These are phyloP conservation scores for Scomber japonicus DNA, from an alignment of 2,113 vertebrate genomes.

Conservation along the genomic window DNA sequence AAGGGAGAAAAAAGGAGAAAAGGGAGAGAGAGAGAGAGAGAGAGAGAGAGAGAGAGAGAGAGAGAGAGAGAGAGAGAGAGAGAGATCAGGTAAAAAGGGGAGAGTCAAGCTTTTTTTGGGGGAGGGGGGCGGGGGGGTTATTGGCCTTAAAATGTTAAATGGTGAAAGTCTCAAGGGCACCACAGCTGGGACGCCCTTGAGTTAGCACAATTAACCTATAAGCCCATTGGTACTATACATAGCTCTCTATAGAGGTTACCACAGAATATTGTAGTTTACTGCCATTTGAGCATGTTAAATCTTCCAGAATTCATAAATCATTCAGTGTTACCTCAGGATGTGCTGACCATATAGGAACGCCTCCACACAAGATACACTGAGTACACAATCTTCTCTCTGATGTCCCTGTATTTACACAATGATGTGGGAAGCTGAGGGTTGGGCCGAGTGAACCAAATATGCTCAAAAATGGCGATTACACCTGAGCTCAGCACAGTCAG, in stretches of 20 bases:
- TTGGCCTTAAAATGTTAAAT: constrained; percentile 45
- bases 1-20: constrained; percentile 27
- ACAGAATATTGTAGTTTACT: constrained; percentile 6
- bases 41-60: not conserved
- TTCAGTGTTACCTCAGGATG: constrained; percentile 64
- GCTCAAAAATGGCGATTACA: not conserved
- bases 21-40: not conserved
- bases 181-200: constrained; percentile 60
- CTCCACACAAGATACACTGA: constrained; percentile 15
- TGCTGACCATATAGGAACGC: constrained; percentile 39
- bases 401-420: constrained; percentile 16
- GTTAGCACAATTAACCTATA: constrained; percentile 72
- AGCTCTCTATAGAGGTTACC: constrained; percentile 51
- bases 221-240: constrained; percentile 57
- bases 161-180: constrained; percentile 38
- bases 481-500: not conserved
- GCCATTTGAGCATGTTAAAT: constrained; percentile 52
- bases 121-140: not conserved
- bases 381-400: constrained; percentile 8
- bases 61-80: not conserved
- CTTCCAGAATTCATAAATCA: constrained; percentile 68
- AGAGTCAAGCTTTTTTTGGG: constrained; percentile 1
- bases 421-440: not conserved
- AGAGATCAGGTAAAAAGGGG: not conserved
- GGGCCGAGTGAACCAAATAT: constrained; percentile 4